phyloP scores from a whole-genome alignment of 1,140 invertebrate species.

The Hypsibius dujardini region DNA sequence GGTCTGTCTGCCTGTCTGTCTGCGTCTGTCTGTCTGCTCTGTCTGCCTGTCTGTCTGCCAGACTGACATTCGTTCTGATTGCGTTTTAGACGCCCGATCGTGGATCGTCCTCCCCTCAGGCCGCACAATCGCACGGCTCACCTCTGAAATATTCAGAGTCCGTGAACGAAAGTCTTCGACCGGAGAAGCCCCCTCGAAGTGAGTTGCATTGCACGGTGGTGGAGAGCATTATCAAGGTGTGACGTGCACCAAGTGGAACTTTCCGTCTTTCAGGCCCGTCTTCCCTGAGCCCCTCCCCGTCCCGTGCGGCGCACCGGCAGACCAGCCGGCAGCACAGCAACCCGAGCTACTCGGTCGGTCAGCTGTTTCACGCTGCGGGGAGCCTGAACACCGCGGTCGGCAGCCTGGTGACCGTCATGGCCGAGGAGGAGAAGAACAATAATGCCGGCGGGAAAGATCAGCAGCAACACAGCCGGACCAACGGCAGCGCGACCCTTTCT shows the following conservation, averaged over 20 bases:
- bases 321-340: not conserved
- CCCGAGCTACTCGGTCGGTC: slow-evolving; percentile 39
- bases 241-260: too few species aligned
- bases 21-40: too few species aligned
- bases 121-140: too few species aligned
- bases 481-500: not conserved
- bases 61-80: too few species aligned
- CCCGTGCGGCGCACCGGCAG: not conserved
- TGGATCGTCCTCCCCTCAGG: too few species aligned
- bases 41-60: too few species aligned
- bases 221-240: not conserved
- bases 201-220: not conserved
- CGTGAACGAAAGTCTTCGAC: too few species aligned
- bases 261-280: slow-evolving; percentile 2
- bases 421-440: slow-evolving; percentile 44
- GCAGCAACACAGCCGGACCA: not conserved
- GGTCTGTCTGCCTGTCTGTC: too few species aligned
- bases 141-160: too few species aligned
- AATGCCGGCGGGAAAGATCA: not conserved
- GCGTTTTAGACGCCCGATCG: too few species aligned
- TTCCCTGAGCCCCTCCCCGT: not conserved
- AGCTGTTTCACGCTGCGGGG: slow-evolving; percentile 68
- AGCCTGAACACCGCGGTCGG: slow-evolving; percentile 66
- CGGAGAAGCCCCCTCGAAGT: too few species aligned
- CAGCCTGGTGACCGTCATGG: slow-evolving; percentile 67